Conservation (phyloP, 2,888 invertebrate species). For the Leucophora obtusa region DNA sequence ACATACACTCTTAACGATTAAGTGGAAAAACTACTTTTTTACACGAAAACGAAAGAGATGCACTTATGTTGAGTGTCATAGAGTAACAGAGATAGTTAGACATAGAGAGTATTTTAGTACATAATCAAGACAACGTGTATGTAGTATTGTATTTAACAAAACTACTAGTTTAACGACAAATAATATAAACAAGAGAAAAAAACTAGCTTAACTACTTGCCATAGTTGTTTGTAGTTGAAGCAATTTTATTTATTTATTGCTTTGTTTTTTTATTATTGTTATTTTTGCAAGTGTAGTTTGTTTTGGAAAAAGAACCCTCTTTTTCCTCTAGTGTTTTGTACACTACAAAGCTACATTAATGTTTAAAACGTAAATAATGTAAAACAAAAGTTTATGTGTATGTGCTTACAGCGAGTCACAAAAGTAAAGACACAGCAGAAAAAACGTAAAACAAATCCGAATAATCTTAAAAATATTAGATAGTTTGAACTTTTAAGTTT, state of each 20-base stretch:
- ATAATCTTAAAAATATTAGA: too few relatives aligned
- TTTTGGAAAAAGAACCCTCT: constrained; percentile 7
- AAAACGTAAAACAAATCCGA: too few relatives aligned
- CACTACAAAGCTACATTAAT: constrained; percentile 31
- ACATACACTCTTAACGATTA: not conserved
- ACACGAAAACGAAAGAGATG: constrained; percentile 61
- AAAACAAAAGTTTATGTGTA: constrained; percentile 12
- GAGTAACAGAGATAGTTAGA: constrained; percentile 29
- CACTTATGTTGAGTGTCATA: constrained; percentile 19
- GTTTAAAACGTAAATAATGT: constrained; percentile 40
- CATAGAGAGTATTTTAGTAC: constrained; percentile 30
- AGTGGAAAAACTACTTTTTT: constrained; percentile 51
- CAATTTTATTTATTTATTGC: not conserved
- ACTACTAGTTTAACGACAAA: constrained; percentile 42
- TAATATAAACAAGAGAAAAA: constrained; percentile 16
- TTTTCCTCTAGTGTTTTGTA: not conserved
- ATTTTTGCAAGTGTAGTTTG: constrained; percentile 22
- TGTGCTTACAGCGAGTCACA: not conserved
- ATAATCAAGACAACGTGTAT: constrained; percentile 35
- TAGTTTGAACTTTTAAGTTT: too few relatives aligned
- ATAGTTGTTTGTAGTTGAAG: constrained; percentile 28
- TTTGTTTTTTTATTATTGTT: not conserved
- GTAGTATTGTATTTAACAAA: constrained; percentile 44
- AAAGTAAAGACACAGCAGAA: not conserved
- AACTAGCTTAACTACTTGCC: constrained; percentile 44